phyloP scores from a whole-genome alignment of 1,140 invertebrate genomes.

The Lysiphlebus fabarum region DNA sequence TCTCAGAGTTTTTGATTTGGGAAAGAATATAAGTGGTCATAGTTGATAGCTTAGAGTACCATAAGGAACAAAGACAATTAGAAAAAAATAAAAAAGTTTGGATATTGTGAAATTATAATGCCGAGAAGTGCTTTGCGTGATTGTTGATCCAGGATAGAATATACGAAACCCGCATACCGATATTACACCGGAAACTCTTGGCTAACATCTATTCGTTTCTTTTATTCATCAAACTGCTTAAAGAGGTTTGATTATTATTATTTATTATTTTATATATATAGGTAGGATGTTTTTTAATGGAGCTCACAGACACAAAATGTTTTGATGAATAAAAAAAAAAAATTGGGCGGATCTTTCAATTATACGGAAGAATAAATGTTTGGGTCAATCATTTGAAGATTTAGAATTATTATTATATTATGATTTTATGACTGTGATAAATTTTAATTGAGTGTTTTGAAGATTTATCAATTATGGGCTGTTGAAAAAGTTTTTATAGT shows the following conservation, averaged over 20 bases:
- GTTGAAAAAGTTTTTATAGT: too few species aligned
- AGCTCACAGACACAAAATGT: neutral
- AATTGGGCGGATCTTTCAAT: conserved; percentile 12
- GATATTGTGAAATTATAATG: conserved; percentile 34
- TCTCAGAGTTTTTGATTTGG: too few species aligned
- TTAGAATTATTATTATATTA: too few species aligned
- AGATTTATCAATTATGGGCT: too few species aligned
- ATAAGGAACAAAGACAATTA: conserved; percentile 7
- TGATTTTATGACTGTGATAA: too few species aligned
- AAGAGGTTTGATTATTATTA: neutral
- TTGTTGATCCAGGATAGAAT: conserved; percentile 34
- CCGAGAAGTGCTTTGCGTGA: conserved; percentile 29
- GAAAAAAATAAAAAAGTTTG: neutral
- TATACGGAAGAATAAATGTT: neutral
- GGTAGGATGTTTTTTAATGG: conserved; percentile 1
- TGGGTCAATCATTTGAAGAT: neutral
- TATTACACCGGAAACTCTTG: conserved; percentile 36
- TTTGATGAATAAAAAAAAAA: neutral
- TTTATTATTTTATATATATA: conserved; percentile 2
- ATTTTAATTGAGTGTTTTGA: too few species aligned
- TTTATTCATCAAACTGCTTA: conserved; percentile 13
- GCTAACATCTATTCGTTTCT: conserved; percentile 10
- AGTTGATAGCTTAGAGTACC: too few species aligned
- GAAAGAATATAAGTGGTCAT: too few species aligned
- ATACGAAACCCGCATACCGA: conserved; percentile 46